Percentiles rank a stretch among this genome's conserved stretches.
These are phyloP conservation scores for Argyrosomus regius DNA, from an alignment of 2,797 vertebrate species.

Conservation along the genomic window DNA sequence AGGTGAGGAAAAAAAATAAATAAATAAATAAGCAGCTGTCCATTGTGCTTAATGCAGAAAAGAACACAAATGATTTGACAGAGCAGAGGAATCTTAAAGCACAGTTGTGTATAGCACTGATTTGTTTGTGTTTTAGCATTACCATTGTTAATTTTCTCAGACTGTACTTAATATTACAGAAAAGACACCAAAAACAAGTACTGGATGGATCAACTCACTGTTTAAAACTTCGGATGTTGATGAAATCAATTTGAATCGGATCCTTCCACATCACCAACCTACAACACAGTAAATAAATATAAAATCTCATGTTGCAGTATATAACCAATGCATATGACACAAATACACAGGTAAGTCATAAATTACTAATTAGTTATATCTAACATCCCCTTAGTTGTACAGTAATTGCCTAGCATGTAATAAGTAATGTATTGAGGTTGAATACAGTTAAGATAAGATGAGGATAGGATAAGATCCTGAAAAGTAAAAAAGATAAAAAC, in stretches of 20 bases:
- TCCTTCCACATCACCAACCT: constrained; percentile 17
- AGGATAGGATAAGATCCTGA: too few species aligned
- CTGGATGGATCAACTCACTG: constrained; percentile 33
- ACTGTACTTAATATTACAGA: background rate
- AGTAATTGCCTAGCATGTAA: background rate
- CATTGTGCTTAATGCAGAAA: too few species aligned
- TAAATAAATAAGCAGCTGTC: background rate
- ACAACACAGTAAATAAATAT: background rate
- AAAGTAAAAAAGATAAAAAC: too few species aligned
- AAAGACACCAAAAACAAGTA: background rate
- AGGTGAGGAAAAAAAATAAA: background rate
- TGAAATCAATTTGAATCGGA: constrained; percentile 7
- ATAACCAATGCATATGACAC: background rate
- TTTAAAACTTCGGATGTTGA: constrained; percentile 1
- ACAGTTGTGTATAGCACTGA: background rate
- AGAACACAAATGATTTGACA: background rate
- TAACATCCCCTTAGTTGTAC: background rate
- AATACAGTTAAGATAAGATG: background rate
- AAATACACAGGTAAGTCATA: background rate
- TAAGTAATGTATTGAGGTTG: background rate
- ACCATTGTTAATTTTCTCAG: background rate
- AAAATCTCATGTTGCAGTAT: background rate
- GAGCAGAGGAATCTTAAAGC: background rate
- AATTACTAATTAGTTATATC: background rate
- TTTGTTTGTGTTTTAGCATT: background rate